Conservation (phyloP, 2,888 invertebrate species). For the Caenorhabditis zanzibari region DNA sequence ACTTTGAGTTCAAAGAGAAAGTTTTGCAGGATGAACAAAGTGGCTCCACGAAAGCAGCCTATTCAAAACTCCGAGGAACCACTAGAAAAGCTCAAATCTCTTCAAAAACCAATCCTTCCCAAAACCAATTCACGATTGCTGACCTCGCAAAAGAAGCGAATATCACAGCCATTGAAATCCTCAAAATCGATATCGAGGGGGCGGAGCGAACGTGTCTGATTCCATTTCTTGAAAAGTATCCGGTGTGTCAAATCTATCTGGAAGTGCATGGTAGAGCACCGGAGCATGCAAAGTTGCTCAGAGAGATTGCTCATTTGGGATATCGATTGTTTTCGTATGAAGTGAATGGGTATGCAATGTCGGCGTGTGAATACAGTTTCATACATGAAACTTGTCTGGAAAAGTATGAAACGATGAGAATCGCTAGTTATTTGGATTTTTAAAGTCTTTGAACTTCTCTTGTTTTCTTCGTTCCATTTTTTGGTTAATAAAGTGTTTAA, state of each 20-base stretch:
- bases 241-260: constrained; percentile 64
- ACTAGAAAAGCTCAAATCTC: constrained; percentile 34
- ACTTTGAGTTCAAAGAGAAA: neutral
- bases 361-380: constrained; percentile 71
- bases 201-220: constrained; percentile 51
- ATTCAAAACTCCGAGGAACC: constrained; percentile 40
- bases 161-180: constrained; percentile 35
- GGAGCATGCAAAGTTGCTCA: constrained; percentile 50
- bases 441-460: neutral
- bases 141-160: constrained; percentile 29
- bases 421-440: constrained; percentile 55
- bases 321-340: constrained; percentile 70
- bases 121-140: constrained; percentile 11
- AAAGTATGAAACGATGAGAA: constrained; percentile 46
- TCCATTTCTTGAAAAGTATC: constrained; percentile 53
- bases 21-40: constrained; percentile 41
- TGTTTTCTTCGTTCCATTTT: neutral
- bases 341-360: constrained; percentile 66
- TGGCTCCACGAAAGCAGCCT: constrained; percentile 4
- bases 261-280: constrained; percentile 67
- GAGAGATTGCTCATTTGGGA: constrained; percentile 54
- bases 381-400: constrained; percentile 64
- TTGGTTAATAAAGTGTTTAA: too few relatives aligned
- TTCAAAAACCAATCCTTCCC: neutral
- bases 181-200: constrained; percentile 66